Evolutionary conservation across 2,113 vertebrate genomes (phyloP).

Genomic region (Otolemur garnettii): DNA sequence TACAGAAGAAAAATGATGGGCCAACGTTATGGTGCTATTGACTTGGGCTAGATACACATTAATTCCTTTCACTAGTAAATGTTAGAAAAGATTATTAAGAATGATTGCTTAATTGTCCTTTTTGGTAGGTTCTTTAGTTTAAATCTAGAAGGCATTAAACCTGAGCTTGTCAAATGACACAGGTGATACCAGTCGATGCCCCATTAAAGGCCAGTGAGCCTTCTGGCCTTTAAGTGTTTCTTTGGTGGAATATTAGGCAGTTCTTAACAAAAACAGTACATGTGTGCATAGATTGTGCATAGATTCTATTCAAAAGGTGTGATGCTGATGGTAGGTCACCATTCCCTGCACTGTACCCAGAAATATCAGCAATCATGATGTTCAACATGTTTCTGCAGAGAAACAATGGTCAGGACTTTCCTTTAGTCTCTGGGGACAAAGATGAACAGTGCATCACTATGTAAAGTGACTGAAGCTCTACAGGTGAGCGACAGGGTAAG

Average conservation of each 20-base stretch:
- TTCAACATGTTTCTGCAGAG: neutral
- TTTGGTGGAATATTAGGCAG: neutral
- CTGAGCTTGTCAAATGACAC: neutral
- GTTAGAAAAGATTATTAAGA: neutral
- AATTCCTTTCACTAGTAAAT: neutral
- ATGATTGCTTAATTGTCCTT: neutral
- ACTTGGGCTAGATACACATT: neutral
- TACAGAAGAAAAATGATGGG: neutral
- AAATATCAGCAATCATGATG: neutral
- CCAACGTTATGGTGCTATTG: neutral
- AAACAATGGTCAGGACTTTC: neutral
- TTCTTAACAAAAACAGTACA: neutral
- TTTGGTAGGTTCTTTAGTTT: neutral
- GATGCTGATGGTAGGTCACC: neutral
- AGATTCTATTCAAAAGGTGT: neutral
- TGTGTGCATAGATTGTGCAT: neutral
- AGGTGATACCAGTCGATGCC: rapidly evolving
- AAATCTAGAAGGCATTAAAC: neutral
- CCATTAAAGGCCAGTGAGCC: neutral
- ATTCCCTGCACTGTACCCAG: neutral
- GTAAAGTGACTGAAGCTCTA: slow-evolving; percentile 69
- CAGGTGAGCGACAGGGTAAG: slow-evolving; percentile 39
- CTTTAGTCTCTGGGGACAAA: neutral
- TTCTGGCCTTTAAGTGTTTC: neutral
- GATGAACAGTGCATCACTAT: neutral